A percentile compares a stretch with the other conserved stretches of the same genome.
Evolutionary conservation across 2,113 vertebrate species (phyloP).

Genomic region (Murina feae): DNA sequence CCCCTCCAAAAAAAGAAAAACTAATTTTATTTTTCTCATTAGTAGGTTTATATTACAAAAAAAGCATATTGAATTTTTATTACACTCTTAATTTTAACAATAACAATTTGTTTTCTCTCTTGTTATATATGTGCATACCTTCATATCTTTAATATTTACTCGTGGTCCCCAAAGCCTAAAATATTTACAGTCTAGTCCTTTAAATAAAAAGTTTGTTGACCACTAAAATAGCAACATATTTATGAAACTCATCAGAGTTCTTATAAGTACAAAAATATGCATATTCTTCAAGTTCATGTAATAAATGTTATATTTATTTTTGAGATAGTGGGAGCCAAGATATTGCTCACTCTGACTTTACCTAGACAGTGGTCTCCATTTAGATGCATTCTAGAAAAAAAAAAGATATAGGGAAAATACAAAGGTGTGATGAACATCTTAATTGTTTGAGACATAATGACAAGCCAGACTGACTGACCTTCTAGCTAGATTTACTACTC

Average conservation of each 20-base stretch:
- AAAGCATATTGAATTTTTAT: neutral
- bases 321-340: neutral
- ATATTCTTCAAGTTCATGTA: neutral
- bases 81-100: neutral
- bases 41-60: neutral
- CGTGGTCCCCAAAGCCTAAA: neutral
- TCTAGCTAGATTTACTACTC: neutral
- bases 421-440: neutral
- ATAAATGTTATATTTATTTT: neutral
- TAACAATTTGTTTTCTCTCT: neutral
- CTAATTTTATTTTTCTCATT: neutral
- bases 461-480: neutral
- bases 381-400: neutral
- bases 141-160: neutral
- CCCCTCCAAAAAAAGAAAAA: neutral
- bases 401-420: neutral
- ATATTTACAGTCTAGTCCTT: neutral
- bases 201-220: neutral
- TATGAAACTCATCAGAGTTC: neutral
- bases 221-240: neutral
- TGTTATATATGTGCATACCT: neutral
- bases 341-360: neutral
- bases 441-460: neutral
- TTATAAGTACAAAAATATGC: neutral
- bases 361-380: neutral